Conservation (phyloP, 1,140 invertebrate species). For the Subanguina moxae region DNA sequence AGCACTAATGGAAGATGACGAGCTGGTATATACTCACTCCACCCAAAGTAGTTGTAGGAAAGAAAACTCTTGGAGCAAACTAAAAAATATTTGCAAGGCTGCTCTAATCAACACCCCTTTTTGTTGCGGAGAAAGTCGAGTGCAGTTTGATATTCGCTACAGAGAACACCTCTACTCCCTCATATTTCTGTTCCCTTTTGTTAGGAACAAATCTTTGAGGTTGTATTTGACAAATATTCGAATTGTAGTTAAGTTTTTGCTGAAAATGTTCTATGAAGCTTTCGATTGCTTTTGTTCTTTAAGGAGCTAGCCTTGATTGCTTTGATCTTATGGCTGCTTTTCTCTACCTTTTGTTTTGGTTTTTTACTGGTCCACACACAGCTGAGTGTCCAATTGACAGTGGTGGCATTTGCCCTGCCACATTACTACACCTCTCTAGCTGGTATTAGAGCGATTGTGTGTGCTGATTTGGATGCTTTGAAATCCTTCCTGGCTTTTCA, state of each 20-base stretch:
- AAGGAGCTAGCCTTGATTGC: not conserved
- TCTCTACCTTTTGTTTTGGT: not conserved
- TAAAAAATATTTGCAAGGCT: no score
- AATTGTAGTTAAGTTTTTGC: not conserved
- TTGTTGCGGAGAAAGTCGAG: not conserved
- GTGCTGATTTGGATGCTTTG: not conserved
- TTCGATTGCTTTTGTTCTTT: not conserved
- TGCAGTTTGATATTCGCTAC: constrained; percentile 1
- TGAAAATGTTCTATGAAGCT: not conserved
- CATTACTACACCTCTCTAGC: not conserved
- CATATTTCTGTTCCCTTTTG: not conserved
- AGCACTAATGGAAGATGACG: no score
- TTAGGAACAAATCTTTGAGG: not conserved
- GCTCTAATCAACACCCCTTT: not conserved
- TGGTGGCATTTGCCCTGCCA: not conserved
- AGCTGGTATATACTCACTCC: no score
- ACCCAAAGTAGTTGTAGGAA: no score
- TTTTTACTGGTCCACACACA: not conserved
- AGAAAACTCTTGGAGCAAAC: no score
- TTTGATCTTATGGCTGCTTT: not conserved
- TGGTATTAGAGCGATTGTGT: not conserved
- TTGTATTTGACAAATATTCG: not conserved
- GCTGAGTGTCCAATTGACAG: not conserved
- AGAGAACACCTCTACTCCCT: not conserved
- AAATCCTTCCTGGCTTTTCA: constrained; percentile 1